Base-by-base conservation (phyloP, 2,113 vertebrate genomes). In the Chlorocebus sabaeus region DNA sequence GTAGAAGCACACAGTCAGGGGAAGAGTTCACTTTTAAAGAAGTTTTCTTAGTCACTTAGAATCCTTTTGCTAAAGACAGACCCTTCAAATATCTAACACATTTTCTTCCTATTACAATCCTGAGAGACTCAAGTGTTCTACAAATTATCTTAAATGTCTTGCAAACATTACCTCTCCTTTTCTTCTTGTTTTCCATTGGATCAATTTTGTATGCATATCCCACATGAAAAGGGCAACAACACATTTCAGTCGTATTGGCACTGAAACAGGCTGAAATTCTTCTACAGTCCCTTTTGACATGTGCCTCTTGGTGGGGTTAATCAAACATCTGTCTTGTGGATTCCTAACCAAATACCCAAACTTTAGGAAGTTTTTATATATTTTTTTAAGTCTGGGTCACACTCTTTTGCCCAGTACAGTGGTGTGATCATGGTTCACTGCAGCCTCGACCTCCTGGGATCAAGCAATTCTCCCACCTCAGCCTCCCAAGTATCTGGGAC, bases 1-100 rank as follows among this genome's bases (percentile, higher is more conserved):
- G 70, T 20, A 83, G 85, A 78, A 16, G 10, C 32, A 20, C 57
- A 2, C 5, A 18, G 25, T 7, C 13, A 27, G 50, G 68, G 43
- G 17, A 5, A 9, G 22, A 57, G 68, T 84, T 85, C 57, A 6
- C 23, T 72, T 75, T 85, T 55, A 14, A 64, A 64, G 40, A 27
- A 73, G 59, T 90, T 91, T 76, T 79, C 81, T 92, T 50, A 67
- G 61, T 83, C 64, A 81, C 45, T 83, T 57, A 68, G 68, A 87
- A 87, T 73, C 75, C 79, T 91, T 94, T 80, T 68, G 76, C 70
- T 76, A 50, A 97, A 92, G 73, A 83, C 35, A 79, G 40, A 80
- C 13, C 38, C 57, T 86, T 93, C 96, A 84, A 86, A 79, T 35
- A 78, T 57, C 50, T 95, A 57, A 85, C 8, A n/a, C 38, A 59